phyloP scores from a whole-genome alignment of 2,113 vertebrate species.

The Petaurus breviceps region DNA sequence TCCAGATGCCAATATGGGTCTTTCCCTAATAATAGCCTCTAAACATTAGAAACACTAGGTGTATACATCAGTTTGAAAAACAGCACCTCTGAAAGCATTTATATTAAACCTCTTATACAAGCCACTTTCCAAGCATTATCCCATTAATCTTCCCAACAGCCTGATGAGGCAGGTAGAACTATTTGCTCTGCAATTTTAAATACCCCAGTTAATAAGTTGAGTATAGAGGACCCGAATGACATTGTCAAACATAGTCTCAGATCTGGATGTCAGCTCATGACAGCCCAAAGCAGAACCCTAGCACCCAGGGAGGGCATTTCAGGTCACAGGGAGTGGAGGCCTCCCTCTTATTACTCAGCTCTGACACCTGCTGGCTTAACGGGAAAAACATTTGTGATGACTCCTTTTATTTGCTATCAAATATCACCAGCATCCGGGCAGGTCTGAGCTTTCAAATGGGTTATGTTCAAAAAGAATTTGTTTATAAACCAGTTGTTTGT shows the following conservation, averaged over 20 bases:
- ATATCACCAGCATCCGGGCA: neutral
- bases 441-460: neutral
- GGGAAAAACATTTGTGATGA: neutral
- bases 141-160: slow-evolving; percentile 69
- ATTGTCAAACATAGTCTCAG: neutral
- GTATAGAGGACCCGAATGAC: neutral
- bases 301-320: neutral
- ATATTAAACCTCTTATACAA: slow-evolving; percentile 51
- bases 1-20: slow-evolving; percentile 56
- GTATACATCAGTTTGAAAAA: slow-evolving; percentile 67
- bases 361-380: neutral
- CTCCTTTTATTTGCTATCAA: neutral
- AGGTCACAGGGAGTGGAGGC: neutral
- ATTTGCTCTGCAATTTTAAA: slow-evolving; percentile 61
- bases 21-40: slow-evolving; percentile 45
- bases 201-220: slow-evolving; percentile 5
- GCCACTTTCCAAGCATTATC: slow-evolving; percentile 58
- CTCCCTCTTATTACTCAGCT: neutral
- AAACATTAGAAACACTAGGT: slow-evolving; percentile 45
- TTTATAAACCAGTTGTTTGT: neutral
- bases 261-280: neutral
- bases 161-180: slow-evolving; percentile 44
- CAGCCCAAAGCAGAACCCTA: neutral
- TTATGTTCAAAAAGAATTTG: neutral
- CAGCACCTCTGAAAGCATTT: slow-evolving; percentile 60